Evolutionary conservation across 1,140 invertebrate genomes (phyloP).

Genomic region (Cydia strobilella): DNA sequence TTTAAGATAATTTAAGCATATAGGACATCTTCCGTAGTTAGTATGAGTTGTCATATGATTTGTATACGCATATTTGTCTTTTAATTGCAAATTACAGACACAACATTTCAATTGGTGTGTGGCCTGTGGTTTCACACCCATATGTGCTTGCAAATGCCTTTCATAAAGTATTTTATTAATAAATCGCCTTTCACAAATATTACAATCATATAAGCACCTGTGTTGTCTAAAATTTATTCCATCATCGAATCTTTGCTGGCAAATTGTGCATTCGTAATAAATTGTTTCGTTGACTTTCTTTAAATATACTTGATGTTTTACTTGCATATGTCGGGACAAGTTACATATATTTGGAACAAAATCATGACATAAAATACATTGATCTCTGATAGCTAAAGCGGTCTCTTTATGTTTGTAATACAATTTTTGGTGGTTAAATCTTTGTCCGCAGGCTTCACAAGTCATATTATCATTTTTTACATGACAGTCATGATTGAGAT

Average conservation of each 20-base stretch:
- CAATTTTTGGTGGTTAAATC: background rate
- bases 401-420: background rate
- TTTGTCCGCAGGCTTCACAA: conserved; percentile 12
- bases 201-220: background rate
- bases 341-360: conserved; percentile 1
- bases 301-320: background rate
- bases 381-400: background rate
- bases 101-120: background rate
- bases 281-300: background rate
- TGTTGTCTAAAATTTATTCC: background rate
- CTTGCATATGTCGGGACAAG: conserved; percentile 5
- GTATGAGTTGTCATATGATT: background rate
- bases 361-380: background rate
- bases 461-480: background rate
- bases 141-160: background rate
- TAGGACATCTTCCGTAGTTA: background rate
- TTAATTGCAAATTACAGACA: background rate
- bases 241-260: background rate
- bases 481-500: background rate
- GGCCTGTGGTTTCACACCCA: background rate
- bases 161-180: background rate
- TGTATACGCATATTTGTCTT: background rate
- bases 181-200: background rate
- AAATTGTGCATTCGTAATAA: background rate
- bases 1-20: background rate